Base-by-base conservation (phyloP, 2,888 invertebrate genomes). In the Himalopsyche tibetana region DNA sequence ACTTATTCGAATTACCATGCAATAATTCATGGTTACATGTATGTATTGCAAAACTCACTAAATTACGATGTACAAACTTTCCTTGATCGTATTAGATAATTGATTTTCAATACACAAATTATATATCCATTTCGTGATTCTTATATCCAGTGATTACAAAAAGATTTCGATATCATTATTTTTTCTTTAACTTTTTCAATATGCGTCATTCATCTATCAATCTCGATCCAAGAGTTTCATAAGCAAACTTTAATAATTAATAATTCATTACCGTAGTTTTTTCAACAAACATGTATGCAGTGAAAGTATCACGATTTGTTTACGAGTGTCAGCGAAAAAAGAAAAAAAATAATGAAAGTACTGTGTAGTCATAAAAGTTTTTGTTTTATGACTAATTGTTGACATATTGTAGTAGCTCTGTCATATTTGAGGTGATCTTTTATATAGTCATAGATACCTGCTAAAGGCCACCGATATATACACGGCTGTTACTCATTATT, bases 251-350 rank as follows among this genome's bases (percentile, higher is more conserved):
- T 36, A 5, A 38, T 74, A 74, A 74, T 74, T 74, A 74, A 74
- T 74, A 74, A 74, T 74, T 74, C 74, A 74, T 74, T 74, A 74
- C 38, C 51, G 51, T 51, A 74, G 74, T 15, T 74, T 36, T 28
- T 36, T 74, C 36, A 74, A 74, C 6, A 74, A 74, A 38, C 12
- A 4, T 38, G 5, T 36, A 12, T 74, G 9, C 36, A 74, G 74
- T 74, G 74, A 74, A 74, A 74, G 74, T 74, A 74, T 36, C 74
- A 74, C 74, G 74, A 74, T 74, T 36, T 74, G 38, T 74, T 36
- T 74, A 15, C 5, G 51, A 15, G 36, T 74, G 38, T 74, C 36
- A 38, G 69, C 38, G 69, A 74, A 74, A 74, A 38, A 38, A 12
- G 6, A 36, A 74, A 74, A 74, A 74, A 63, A 63, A 63, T 28